Conservation (phyloP, 2,888 invertebrate species). For the Pelosia muscerda region DNA sequence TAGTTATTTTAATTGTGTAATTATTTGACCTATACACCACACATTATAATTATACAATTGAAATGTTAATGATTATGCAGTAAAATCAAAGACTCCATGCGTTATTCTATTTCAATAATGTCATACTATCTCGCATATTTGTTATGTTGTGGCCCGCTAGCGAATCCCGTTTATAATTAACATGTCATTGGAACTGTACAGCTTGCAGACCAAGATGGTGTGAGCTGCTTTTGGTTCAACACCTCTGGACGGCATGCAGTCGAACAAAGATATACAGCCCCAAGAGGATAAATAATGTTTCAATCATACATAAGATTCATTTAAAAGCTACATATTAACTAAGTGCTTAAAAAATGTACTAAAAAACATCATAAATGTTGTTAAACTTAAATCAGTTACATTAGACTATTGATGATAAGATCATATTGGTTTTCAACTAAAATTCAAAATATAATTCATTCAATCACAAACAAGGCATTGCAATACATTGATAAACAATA, state of each 20-base stretch:
- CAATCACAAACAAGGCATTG: too few relatives aligned
- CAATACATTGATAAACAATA: background rate
- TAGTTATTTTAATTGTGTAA: background rate
- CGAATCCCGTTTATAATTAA: slow-evolving; percentile 25
- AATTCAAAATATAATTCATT: too few relatives aligned
- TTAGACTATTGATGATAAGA: too few relatives aligned
- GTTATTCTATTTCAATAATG: too few relatives aligned
- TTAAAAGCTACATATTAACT: background rate
- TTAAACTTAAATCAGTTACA: too few relatives aligned
- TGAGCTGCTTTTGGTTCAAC: slow-evolving; percentile 44
- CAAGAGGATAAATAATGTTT: slow-evolving; percentile 12
- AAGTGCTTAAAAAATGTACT: background rate
- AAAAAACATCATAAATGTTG: too few relatives aligned
- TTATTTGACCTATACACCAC: background rate
- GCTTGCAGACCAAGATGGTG: slow-evolving; percentile 50
- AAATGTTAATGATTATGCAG: background rate
- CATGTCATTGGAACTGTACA: slow-evolving; percentile 46
- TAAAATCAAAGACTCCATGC: background rate
- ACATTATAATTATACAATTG: background rate
- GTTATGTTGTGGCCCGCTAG: slow-evolving; percentile 45
- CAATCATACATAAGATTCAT: background rate
- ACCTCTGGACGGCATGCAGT: slow-evolving; percentile 28
- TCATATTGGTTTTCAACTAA: too few relatives aligned
- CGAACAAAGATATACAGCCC: slow-evolving; percentile 1
- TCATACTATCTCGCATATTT: too few relatives aligned